These are phyloP conservation scores for Cavia aperea DNA, from an alignment of 2,113 vertebrate genomes.

Conservation along the genomic window DNA sequence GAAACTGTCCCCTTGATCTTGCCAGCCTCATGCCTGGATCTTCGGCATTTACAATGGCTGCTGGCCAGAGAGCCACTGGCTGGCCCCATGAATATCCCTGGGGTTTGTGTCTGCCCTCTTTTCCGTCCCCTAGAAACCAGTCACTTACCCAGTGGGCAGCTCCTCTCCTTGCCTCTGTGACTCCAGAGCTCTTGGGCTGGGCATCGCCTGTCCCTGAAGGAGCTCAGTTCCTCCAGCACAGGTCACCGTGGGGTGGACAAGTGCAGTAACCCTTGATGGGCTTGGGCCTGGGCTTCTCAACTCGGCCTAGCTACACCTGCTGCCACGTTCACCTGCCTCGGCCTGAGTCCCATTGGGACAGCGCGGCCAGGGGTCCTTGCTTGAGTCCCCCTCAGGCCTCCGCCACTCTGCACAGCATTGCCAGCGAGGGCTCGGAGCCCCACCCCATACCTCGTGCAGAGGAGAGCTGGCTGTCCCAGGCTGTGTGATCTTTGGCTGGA, in stretches of 20 bases:
- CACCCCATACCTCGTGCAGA: rapidly evolving
- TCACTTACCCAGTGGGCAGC: not conserved
- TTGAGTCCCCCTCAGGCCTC: rapidly evolving
- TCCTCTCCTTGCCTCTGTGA: not conserved
- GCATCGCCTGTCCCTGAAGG: not conserved
- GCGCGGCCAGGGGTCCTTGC: rapidly evolving
- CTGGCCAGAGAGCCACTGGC: not conserved
- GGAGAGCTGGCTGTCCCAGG: rapidly evolving
- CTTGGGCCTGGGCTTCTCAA: rapidly evolving
- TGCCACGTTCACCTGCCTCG: rapidly evolving
- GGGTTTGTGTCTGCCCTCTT: not conserved
- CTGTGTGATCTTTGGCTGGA: too few species aligned
- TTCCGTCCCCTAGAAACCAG: not conserved
- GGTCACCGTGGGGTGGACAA: rapidly evolving
- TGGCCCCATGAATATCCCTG: not conserved
- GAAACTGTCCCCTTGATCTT: not conserved
- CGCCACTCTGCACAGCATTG: not conserved
- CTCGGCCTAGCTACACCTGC: rapidly evolving
- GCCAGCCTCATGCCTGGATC: not conserved
- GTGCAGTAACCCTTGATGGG: rapidly evolving
- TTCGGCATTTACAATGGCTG: too few species aligned
- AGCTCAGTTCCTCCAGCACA: rapidly evolving
- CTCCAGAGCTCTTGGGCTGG: not conserved
- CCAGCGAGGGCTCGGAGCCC: not conserved
- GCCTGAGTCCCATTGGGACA: not conserved